Base-by-base conservation (phyloP, 2,113 vertebrate genomes). In the Ictalurus furcatus region DNA sequence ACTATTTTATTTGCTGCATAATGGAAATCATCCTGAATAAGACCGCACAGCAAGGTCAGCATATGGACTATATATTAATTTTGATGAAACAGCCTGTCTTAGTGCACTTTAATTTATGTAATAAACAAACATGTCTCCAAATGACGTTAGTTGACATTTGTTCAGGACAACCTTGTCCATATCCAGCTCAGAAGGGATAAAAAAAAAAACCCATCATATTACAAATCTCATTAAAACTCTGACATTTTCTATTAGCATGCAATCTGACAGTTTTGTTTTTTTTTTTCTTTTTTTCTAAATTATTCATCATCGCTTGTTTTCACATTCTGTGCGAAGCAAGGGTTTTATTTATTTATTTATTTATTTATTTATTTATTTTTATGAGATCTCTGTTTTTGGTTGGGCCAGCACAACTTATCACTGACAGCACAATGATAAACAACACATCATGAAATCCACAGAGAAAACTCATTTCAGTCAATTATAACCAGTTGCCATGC, bases 401-500 rank as follows among this genome's bases (percentile, higher is more conserved):
- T 40, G 76, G 37, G 81, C 34, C 23, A 28, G 30, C 84, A 69
- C n/a, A 69, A 37, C 84, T 79, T 28, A 79, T 86, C 58, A 69
- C 34, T 92, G 89, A 92, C 88, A 74, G 85, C 67, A 90, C 90
- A 87, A 76, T 93, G 90, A 92, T 86, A 84, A 58, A 80, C 73
- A 92, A 85, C 58, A 87, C 73, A 78, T 81, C 61, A 48, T 25
- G 80, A 91, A 91, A 84, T 91, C 90, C 93, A 85, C 48, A 23
- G 17, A 91, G 91, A 56, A 84, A 91, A 91, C 90, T 91, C 16
- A 94, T 93, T 94, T 94, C 85, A 84, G 84, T 82, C 92, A 88
- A 94, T 91, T 91, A 90, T 89, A 89, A 78, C 87, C 91, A 93
- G 93, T 93, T 92, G 94, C 87, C 90, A 87, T 88, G 90, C 92